phyloP scores from a whole-genome alignment of 1,140 invertebrate species.

The Scaptomyza graminum region DNA sequence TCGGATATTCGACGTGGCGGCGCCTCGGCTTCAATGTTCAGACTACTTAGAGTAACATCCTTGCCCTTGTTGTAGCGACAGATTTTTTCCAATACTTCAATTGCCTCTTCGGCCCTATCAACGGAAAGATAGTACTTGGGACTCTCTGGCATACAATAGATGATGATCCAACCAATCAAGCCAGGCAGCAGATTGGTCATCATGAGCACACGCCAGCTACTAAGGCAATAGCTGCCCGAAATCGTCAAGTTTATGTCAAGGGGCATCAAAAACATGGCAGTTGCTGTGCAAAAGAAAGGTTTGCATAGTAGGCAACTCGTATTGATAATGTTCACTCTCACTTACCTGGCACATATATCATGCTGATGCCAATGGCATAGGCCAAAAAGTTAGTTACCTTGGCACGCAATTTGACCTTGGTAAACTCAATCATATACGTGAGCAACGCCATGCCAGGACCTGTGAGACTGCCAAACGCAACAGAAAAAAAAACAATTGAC shows the following conservation, averaged over 20 bases:
- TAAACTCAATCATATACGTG: slow-evolving; percentile 59
- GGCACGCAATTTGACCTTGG: slow-evolving; percentile 38
- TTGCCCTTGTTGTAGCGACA: slow-evolving; percentile 57
- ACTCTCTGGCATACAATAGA: slow-evolving; percentile 45
- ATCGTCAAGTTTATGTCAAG: neutral
- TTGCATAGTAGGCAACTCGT: neutral
- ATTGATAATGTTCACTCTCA: neutral
- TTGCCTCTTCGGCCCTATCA: slow-evolving; percentile 14
- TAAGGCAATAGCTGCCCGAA: neutral
- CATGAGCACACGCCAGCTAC: slow-evolving; percentile 38
- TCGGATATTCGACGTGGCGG: slow-evolving; percentile 13
- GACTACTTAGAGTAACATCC: slow-evolving; percentile 21
- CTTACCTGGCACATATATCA: slow-evolving; percentile 52
- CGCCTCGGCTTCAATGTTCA: slow-evolving; percentile 34
- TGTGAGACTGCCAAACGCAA: slow-evolving; percentile 25
- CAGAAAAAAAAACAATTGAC: neutral
- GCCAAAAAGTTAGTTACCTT: slow-evolving; percentile 23
- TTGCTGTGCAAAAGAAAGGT: neutral
- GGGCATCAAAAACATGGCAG: slow-evolving; percentile 18
- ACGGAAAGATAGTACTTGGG: slow-evolving; percentile 57
- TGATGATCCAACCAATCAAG: neutral
- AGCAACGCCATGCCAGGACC: slow-evolving; percentile 2
- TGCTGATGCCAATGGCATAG: slow-evolving; percentile 39
- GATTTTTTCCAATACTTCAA: slow-evolving; percentile 28
- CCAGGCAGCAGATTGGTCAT: slow-evolving; percentile 32